Conservation (phyloP, 1,140 invertebrate genomes). For the Octopus sinensis region DNA sequence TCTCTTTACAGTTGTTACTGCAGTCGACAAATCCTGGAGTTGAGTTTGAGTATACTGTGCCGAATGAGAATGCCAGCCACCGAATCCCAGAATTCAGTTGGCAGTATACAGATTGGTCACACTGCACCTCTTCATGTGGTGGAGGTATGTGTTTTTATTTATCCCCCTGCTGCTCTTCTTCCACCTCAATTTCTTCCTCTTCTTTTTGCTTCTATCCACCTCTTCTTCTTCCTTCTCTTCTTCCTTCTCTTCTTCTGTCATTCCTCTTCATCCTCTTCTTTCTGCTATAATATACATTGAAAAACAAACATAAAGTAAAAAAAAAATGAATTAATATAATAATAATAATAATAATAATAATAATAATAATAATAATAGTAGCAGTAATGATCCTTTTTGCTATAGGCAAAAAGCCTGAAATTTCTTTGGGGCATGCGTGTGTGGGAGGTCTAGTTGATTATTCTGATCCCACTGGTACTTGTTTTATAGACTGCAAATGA, state of each 20-base stretch:
- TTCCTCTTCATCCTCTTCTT: too few species aligned
- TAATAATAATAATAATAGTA: too few species aligned
- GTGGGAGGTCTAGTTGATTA: too few species aligned
- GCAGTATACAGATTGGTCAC: constrained; percentile 74
- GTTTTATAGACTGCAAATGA: too few species aligned
- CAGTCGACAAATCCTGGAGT: constrained; percentile 79
- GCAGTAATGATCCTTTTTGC: too few species aligned
- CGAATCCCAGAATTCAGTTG: constrained; percentile 68
- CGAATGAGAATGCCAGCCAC: constrained; percentile 64
- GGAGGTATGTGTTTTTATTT: constrained; percentile 59
- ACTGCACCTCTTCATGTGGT: constrained; percentile 77
- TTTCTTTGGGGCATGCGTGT: too few species aligned
- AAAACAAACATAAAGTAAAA: too few species aligned
- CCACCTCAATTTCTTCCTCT: background rate
- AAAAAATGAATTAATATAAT: too few species aligned
- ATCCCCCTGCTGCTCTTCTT: background rate
- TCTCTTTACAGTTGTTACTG: constrained; percentile 70
- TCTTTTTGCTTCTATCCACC: background rate
- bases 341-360: too few species aligned
- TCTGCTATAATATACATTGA: too few species aligned
- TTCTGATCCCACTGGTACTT: too few species aligned
- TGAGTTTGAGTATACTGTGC: constrained; percentile 78
- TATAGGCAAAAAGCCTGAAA: too few species aligned
- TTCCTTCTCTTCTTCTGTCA: background rate
- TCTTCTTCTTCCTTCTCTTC: background rate